Conservation (phyloP, 2,888 invertebrate genomes). For the Synanthedon vespiformis region DNA sequence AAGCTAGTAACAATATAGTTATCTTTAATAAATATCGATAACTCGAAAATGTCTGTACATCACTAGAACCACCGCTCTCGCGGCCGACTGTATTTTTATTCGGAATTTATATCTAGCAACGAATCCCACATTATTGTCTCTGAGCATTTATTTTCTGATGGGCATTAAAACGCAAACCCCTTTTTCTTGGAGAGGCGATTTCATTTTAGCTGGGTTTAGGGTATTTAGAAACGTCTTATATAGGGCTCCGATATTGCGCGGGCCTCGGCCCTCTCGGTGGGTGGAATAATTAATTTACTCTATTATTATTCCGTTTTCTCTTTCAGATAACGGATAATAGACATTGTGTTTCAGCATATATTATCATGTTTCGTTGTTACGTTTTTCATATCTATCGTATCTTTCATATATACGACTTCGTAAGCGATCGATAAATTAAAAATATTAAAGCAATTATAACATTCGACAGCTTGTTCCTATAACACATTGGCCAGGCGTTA, state of each 20-base stretch:
- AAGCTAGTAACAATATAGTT: too few species aligned
- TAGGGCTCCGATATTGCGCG: slow-evolving; percentile 41
- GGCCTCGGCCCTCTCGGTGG: slow-evolving; percentile 24
- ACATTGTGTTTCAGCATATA: background rate
- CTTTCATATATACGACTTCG: too few species aligned
- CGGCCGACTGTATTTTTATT: slow-evolving; percentile 57
- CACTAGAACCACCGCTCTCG: slow-evolving; percentile 25
- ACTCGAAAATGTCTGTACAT: slow-evolving; percentile 9
- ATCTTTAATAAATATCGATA: too few species aligned
- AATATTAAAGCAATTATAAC: too few species aligned
- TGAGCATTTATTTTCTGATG: slow-evolving; percentile 66
- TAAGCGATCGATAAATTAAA: too few species aligned
- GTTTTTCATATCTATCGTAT: background rate
- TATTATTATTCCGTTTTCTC: slow-evolving; percentile 56
- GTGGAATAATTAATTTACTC: slow-evolving; percentile 64
- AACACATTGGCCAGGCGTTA: too few species aligned
- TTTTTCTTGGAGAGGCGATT: slow-evolving; percentile 62
- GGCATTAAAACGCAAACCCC: slow-evolving; percentile 68
- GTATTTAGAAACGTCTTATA: slow-evolving; percentile 59
- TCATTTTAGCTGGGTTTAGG: slow-evolving; percentile 69
- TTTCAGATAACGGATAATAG: slow-evolving; percentile 41
- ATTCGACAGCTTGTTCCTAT: too few species aligned
- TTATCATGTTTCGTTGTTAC: background rate
- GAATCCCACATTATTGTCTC: slow-evolving; percentile 69
- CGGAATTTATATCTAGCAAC: slow-evolving; percentile 62